phyloP scores from a whole-genome alignment of 2,888 invertebrate species.

The Daptonema setosum region DNA sequence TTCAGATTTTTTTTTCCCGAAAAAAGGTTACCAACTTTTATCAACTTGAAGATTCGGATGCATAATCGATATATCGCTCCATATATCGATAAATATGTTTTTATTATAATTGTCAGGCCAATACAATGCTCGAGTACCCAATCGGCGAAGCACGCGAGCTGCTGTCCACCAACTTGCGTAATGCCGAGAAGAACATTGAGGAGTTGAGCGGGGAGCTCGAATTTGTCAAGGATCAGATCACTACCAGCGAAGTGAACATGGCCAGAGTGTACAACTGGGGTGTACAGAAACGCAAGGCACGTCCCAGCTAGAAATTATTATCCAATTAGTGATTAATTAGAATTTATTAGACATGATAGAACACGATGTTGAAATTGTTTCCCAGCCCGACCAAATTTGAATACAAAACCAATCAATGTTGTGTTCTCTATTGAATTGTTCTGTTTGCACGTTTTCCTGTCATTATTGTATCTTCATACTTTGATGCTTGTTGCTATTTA shows the following conservation, averaged over 20 bases:
- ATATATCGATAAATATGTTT: too few species aligned
- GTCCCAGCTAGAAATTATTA: constrained; percentile 16
- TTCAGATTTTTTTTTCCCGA: too few species aligned
- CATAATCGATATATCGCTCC: too few species aligned
- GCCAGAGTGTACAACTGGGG: constrained; percentile 95
- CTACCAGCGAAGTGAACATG: constrained; percentile 96
- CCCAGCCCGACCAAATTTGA: too few species aligned
- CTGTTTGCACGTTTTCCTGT: too few species aligned
- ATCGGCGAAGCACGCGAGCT: constrained; percentile 68
- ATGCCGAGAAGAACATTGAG: constrained; percentile 57
- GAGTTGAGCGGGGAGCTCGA: constrained; percentile 77
- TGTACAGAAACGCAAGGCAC: constrained; percentile 57
- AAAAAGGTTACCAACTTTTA: too few species aligned
- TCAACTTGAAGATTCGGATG: too few species aligned
- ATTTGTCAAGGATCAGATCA: constrained; percentile 83
- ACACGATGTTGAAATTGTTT: too few species aligned
- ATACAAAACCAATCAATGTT: not conserved
- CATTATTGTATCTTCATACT: too few species aligned
- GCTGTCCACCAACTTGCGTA: constrained; percentile 46
- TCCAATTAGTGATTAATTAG: not conserved
- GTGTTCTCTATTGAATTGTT: not conserved
- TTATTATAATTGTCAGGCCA: constrained; percentile 46
- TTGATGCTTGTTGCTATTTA: too few species aligned
- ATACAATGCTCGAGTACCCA: constrained; percentile 88
- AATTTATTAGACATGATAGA: not conserved